A percentile compares a stretch with the other conserved stretches of the same genome.
Conservation (phyloP, 2,113 vertebrate genomes). For the Hyperopisus bebe region DNA sequence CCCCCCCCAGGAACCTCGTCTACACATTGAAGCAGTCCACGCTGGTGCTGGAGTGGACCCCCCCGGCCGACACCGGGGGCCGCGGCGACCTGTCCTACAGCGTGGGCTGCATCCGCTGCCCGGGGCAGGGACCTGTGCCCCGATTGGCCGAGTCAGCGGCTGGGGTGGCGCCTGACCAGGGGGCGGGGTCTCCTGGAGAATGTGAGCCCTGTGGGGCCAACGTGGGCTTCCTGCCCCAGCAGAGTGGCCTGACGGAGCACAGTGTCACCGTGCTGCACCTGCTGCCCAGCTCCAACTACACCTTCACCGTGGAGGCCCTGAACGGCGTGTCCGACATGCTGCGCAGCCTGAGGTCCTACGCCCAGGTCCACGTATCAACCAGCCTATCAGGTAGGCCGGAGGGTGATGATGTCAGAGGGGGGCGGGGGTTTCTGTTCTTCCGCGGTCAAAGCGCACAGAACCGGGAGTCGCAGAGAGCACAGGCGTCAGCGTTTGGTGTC, state of each 20-base stretch:
- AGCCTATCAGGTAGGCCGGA: constrained; percentile 65
- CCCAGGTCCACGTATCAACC: constrained; percentile 78
- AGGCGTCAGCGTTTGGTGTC: neutral
- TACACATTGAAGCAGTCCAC: constrained; percentile 81
- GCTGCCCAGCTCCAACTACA: constrained; percentile 82
- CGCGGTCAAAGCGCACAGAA: neutral
- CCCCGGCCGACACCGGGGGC: constrained; percentile 71
- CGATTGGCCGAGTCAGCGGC: neutral
- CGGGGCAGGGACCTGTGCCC: neutral
- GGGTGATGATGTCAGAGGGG: neutral
- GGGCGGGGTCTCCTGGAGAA: constrained; percentile 24
- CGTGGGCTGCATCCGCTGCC: constrained; percentile 73
- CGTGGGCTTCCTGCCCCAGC: constrained; percentile 85
- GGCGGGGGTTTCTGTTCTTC: neutral
- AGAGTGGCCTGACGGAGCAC: constrained; percentile 72
- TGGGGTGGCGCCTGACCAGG: neutral
- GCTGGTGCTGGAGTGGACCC: constrained; percentile 73
- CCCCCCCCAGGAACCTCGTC: constrained; percentile 75
- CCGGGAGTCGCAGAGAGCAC: neutral
- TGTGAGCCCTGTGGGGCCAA: constrained; percentile 76
- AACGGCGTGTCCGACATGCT: constrained; percentile 81
- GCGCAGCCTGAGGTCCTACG: constrained; percentile 64
- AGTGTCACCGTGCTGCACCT: constrained; percentile 83
- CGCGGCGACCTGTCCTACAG: constrained; percentile 81
- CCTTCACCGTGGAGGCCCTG: constrained; percentile 76